Base-by-base conservation (phyloP, 2,113 vertebrate species). In the Pleuronectes platessa region DNA sequence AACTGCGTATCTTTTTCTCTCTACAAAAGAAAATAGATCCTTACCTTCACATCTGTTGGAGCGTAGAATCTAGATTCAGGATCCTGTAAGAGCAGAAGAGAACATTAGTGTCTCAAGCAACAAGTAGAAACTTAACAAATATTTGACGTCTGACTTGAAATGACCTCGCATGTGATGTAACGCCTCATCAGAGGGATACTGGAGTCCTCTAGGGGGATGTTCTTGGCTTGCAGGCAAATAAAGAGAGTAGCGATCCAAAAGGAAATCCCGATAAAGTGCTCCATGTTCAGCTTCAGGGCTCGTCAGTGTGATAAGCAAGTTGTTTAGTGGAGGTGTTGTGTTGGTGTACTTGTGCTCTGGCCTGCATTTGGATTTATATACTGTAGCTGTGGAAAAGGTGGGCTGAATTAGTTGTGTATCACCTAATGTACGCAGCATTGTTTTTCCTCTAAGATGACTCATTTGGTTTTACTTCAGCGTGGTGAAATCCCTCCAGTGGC, bases 361-460 rank as follows among this genome's bases (percentile, higher is more conserved):
- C n/a, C 17, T 59, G 23, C 2, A 23, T 37, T 37, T 71, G 1
- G 35, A 37, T 77, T 86, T 90, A 94, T 97, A 96, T 94, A 54
- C 51, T 10, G 7, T 11, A 95, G 74, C 65, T 88, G 87, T 87
- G 85, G 84, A 95, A 96, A 96, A 80, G 87, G 90, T 90, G 92
- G 88, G 92, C 70, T 79, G 24, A 56, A 88, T 89, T 88, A 80
- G 89, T 91, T 93, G 88, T 92, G 31, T 31, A 87, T 95, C 93
- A 94, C 91, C 93, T 90, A 93, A 89, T 93, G 88, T 93, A 92
- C 92, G 91, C 92, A 93, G 91, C 94, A 92, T 83, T 93, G 93
- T 96, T 96, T 95, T 95, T 94, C 95, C 95, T 90, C 90, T 93
- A 2, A 94, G 95, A 96, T 97, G 96, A 98, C 96, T 96, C 86